Base-by-base conservation (phyloP, 2,113 vertebrate species). In the Acanthochromis polyacanthus region DNA sequence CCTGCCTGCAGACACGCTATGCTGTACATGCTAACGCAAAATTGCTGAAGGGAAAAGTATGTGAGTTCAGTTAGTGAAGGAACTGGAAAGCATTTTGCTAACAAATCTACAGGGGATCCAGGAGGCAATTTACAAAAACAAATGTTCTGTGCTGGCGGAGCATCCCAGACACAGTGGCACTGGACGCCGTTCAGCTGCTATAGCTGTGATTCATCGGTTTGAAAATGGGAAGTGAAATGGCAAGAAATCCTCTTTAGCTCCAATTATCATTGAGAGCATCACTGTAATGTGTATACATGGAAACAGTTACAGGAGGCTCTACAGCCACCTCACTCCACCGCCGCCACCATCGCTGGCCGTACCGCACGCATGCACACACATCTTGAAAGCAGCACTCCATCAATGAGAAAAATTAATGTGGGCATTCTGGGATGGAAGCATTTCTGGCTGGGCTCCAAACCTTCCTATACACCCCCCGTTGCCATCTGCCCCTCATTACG, bases 401-500 rank as follows among this genome's bases (percentile, higher is more conserved):
- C 85, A 88, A 82, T 83, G 81, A 86, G 82, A 61, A 55, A 69
- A 81, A 88, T 87, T 84, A 82, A 85, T 84, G 82, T 89, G 82
- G 82, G 78, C 86, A 89, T 80, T 85, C 85, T 86, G 82, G 72
- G 71, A 80, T 88, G 80, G 82, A 91, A 88, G 88, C 77, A 86
- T 88, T 89, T 87, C 80, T 89, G 87, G 82, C 81, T 4, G 1
- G 7, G 4, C 14, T 90, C 86, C 87, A 91, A 79, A 75, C 51
- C 77, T 77, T 84, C 76, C 77, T 80, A 77, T 85, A 75, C 43
- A 10, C 71, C 75, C 64, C 57, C 70, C 1, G 8, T 56, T 48
- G 36, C 80, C 90, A 93, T 91, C 86, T 92, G 91, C 84, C 90
- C 77, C 88, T 88, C 68, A 87, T 93, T 89, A 91, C 68, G 38